Conservation (phyloP, 2,888 invertebrate species). For the Colletes collaris region DNA sequence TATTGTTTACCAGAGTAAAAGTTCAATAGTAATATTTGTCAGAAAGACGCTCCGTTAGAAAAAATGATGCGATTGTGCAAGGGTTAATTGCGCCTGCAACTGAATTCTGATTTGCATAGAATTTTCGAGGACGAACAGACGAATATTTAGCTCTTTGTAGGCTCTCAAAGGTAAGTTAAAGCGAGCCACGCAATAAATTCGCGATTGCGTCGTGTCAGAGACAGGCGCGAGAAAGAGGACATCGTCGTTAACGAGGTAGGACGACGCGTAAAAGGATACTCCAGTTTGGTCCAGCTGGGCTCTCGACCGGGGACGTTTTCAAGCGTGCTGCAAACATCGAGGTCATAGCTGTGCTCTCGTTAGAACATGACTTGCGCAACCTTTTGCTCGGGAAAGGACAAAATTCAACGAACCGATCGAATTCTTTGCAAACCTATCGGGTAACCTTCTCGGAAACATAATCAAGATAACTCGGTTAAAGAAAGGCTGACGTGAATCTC, state of each 20-base stretch:
- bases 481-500: too few species aligned
- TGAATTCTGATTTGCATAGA: too few species aligned
- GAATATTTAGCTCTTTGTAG: too few species aligned
- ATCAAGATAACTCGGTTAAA: background rate
- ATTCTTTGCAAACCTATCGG: background rate
- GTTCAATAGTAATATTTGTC: too few species aligned
- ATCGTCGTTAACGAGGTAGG: conserved; percentile 26
- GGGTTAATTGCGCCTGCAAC: too few species aligned
- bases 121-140: too few species aligned
- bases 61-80: too few species aligned
- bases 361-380: background rate
- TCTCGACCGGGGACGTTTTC: background rate
- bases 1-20: too few species aligned
- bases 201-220: background rate
- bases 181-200: too few species aligned
- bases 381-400: conserved; percentile 1
- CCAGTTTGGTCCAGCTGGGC: conserved; percentile 13
- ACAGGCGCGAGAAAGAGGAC: conserved; percentile 22
- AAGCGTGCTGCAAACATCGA: background rate
- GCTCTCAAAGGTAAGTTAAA: too few species aligned
- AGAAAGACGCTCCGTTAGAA: too few species aligned
- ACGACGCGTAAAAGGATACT: conserved; percentile 40
- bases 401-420: background rate
- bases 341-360: background rate
- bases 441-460: background rate